phyloP scores from a whole-genome alignment of 37 sponge, comb jelly and placozoan species.

The Crambe crambe region DNA sequence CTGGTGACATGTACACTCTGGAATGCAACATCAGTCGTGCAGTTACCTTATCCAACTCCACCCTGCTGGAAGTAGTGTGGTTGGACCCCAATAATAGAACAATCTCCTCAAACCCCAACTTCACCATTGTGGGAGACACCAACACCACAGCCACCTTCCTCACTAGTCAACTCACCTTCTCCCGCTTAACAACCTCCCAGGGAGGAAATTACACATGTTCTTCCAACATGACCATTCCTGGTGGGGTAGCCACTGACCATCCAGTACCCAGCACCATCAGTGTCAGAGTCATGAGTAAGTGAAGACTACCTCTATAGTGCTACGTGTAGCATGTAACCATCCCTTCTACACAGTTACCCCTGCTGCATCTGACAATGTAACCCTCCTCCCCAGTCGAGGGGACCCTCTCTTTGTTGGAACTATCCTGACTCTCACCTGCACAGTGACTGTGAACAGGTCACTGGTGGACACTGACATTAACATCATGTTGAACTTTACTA shows the following conservation, averaged over 20 bases:
- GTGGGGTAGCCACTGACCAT: background rate
- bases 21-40: background rate
- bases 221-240: conserved; percentile 9
- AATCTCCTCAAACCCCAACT: background rate
- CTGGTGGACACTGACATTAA: conserved; percentile 2
- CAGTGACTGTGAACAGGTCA: background rate
- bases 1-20: conserved; percentile 8
- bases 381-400: background rate
- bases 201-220: conserved; percentile 10
- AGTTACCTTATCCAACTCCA: background rate
- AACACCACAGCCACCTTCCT: background rate
- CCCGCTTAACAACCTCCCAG: conserved; percentile 2
- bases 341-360: conserved; percentile 13
- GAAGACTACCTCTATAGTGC: background rate
- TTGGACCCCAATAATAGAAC: background rate
- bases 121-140: background rate
- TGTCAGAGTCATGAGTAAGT: conserved; percentile 19
- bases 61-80: conserved; percentile 3
- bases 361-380: background rate
- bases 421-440: background rate
- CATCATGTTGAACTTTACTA: background rate
- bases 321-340: background rate
- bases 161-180: conserved; percentile 2
- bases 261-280: background rate
- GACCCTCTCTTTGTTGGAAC: conserved; percentile 6